Conservation (phyloP, 2,888 invertebrate species). For the Labia minor region DNA sequence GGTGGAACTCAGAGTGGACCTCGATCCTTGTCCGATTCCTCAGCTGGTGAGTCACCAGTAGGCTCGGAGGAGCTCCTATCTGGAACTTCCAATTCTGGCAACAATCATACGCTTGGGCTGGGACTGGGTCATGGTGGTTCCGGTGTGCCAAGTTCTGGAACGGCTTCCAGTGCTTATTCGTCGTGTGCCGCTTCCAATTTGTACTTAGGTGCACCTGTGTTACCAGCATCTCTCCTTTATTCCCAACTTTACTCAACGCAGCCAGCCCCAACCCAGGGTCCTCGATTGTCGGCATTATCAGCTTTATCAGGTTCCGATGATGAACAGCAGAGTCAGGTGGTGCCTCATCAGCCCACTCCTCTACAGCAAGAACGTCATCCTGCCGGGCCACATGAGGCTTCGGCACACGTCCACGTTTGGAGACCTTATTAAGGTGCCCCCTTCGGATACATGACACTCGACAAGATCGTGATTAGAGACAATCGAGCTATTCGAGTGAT, state of each 20-base stretch:
- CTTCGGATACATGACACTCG: no score
- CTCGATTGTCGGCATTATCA: constrained; percentile 15
- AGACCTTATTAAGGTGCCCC: background rate
- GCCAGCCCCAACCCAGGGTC: constrained; percentile 24
- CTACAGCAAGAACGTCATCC: constrained; percentile 14
- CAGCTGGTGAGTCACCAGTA: constrained; percentile 49
- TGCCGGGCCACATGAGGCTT: constrained; percentile 13
- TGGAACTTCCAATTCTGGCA: constrained; percentile 57
- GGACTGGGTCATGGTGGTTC: constrained; percentile 21
- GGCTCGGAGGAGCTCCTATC: constrained; percentile 28
- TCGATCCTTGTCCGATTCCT: constrained; percentile 68
- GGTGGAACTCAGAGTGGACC: constrained; percentile 42
- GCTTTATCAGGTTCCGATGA: background rate
- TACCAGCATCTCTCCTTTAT: constrained; percentile 71
- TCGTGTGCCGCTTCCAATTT: constrained; percentile 39
- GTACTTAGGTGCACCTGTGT: constrained; percentile 43
- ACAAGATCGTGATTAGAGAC: constrained; percentile 14
- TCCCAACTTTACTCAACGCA: constrained; percentile 64
- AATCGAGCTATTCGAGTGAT: background rate
- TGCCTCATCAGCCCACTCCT: constrained; percentile 22
- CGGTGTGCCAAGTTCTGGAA: constrained; percentile 39
- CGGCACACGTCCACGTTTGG: constrained; percentile 17
- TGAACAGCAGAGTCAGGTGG: background rate
- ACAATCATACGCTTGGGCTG: constrained; percentile 45
- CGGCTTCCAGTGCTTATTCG: constrained; percentile 46